phyloP scores from a whole-genome alignment of 2,113 vertebrate species.

The Notiomystis cincta region DNA sequence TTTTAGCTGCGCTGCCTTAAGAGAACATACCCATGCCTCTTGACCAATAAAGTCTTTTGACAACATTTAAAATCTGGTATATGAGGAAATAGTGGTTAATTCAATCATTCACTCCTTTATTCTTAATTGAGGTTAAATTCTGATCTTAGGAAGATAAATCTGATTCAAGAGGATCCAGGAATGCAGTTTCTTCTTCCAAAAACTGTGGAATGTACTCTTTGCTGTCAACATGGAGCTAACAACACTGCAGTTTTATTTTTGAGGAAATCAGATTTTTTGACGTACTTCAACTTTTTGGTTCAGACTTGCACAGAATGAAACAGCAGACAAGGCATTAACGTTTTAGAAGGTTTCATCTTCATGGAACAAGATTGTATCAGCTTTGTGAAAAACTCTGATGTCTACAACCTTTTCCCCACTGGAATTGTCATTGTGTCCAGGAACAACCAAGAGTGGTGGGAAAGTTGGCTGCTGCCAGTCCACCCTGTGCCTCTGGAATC shows the following conservation, averaged over 20 bases:
- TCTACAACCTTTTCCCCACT: background rate
- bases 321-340: background rate
- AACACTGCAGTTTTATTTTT: background rate
- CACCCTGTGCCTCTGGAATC: background rate
- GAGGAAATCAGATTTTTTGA: background rate
- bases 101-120: background rate
- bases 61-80: background rate
- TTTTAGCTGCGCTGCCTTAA: background rate
- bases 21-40: background rate
- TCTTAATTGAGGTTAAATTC: background rate
- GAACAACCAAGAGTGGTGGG: background rate
- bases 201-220: background rate
- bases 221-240: background rate
- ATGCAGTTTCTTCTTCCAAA: background rate
- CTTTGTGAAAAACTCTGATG: background rate
- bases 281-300: background rate
- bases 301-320: background rate
- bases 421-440: background rate
- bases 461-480: background rate
- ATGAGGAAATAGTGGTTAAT: background rate
- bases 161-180: background rate
- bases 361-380: background rate
- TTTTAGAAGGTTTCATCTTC: background rate
- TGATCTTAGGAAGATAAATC: background rate
- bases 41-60: background rate